These are phyloP conservation scores for Agelas oroides DNA, from an alignment of 37 sponge, comb jelly and placozoan species.

Conservation along the genomic window DNA sequence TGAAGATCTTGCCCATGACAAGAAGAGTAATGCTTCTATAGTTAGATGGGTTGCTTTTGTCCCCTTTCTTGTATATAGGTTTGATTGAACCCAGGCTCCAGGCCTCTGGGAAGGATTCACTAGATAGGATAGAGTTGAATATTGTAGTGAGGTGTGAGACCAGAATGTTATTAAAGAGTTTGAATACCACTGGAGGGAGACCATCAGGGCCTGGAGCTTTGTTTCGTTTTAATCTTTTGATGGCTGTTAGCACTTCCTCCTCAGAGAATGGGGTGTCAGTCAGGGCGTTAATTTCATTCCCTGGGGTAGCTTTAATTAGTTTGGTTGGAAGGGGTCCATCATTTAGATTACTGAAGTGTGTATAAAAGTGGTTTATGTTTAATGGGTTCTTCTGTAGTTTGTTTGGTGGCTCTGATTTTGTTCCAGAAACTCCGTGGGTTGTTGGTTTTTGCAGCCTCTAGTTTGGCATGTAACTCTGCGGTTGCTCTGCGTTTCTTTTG, in stretches of 20 bases:
- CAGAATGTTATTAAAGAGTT: background rate
- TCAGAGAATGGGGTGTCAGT: background rate
- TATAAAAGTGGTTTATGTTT: background rate
- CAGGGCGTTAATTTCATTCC: background rate
- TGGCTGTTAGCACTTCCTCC: background rate
- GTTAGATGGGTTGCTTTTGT: background rate
- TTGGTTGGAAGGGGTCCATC: too few species aligned
- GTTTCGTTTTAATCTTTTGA: background rate
- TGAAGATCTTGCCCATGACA: background rate
- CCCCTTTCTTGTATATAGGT: background rate
- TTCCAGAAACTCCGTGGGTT: background rate
- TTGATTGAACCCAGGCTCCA: background rate
- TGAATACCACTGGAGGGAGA: background rate
- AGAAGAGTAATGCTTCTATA: conserved; percentile 3
- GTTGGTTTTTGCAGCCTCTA: background rate
- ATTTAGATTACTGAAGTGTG: too few species aligned
- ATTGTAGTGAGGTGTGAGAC: background rate
- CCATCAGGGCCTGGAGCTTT: conserved; percentile 11
- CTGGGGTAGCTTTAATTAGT: background rate
- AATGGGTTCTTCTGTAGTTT: background rate
- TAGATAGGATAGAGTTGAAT: background rate
- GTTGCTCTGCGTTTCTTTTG: background rate
- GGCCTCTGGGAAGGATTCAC: background rate
- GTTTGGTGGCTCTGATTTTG: background rate
- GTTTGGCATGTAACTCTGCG: background rate